Percentiles rank a stretch among this genome's conserved stretches.
phyloP scores from a whole-genome alignment of 2,888 invertebrate species.

The Dynastes maya region DNA sequence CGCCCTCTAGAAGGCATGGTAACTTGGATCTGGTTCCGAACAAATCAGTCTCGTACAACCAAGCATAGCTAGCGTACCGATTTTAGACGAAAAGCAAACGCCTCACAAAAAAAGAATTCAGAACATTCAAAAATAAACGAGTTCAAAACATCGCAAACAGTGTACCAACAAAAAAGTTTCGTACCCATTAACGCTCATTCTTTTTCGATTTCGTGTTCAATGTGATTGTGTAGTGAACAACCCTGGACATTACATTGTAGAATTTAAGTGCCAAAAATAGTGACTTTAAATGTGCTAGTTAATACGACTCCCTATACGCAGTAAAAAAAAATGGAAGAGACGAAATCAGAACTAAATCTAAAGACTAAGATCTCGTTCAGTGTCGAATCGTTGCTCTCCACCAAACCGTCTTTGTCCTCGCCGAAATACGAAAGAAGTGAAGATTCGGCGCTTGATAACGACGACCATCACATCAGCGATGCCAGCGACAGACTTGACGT shows the following conservation, averaged over 20 bases:
- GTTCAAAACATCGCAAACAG: background rate
- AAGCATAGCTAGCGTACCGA: conserved; percentile 36
- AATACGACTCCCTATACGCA: background rate
- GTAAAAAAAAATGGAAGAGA: conserved; percentile 63
- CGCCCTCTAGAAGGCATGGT: conserved; percentile 59
- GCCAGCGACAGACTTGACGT: conserved; percentile 39
- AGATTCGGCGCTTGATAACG: conserved; percentile 50
- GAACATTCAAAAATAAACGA: background rate
- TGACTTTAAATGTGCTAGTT: background rate
- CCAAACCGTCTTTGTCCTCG: conserved; percentile 52
- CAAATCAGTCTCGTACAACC: conserved; percentile 49
- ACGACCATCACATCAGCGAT: conserved; percentile 43
- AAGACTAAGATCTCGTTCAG: conserved; percentile 83
- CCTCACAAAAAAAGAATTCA: conserved; percentile 53
- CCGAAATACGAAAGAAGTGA: conserved; percentile 49
- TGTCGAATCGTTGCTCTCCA: conserved; percentile 78
- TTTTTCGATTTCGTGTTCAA: background rate
- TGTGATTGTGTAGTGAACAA: conserved; percentile 4
- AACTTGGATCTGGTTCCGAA: conserved; percentile 47
- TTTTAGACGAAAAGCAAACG: conserved; percentile 47
- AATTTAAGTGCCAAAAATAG: background rate
- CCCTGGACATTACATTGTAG: background rate
- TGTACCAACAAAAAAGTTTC: too few species aligned
- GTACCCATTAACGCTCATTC: background rate
- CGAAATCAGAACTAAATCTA: conserved; percentile 67